phyloP scores from a whole-genome alignment of 2,797 vertebrate genomes.

The Novumbra hubbsi region DNA sequence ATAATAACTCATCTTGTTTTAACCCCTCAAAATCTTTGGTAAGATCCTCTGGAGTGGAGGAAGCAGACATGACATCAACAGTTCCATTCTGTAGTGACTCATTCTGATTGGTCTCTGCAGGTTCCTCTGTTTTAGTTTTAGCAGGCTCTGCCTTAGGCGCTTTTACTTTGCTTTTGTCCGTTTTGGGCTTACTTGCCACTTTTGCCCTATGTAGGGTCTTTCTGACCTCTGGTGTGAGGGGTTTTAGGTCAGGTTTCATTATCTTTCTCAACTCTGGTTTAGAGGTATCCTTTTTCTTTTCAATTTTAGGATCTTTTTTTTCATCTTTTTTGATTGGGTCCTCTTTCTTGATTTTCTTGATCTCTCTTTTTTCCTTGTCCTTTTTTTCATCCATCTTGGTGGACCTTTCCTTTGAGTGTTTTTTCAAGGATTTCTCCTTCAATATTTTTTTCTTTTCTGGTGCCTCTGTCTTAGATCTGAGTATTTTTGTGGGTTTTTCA shows the following conservation, averaged over 20 bases:
- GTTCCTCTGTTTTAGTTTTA: constrained; percentile 53
- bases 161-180: constrained; percentile 78
- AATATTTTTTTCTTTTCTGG: constrained; percentile 91
- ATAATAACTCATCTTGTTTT: constrained; percentile 64
- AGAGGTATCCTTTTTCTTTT: constrained; percentile 84
- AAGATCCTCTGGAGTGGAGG: constrained; percentile 89
- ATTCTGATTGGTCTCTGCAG: constrained; percentile 40
- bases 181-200: constrained; percentile 83
- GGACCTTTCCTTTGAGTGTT: constrained; percentile 88
- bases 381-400: constrained; percentile 96
- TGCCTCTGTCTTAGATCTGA: constrained; percentile 83
- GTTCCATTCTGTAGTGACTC: constrained; percentile 54
- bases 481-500: constrained; percentile 75
- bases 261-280: constrained; percentile 89
- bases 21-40: constrained; percentile 88
- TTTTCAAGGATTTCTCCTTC: constrained; percentile 91
- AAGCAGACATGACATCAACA: constrained; percentile 66
- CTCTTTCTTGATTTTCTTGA: constrained; percentile 92
- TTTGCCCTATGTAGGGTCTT: constrained; percentile 96
- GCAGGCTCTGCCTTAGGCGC: constrained; percentile 47
- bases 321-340: constrained; percentile 88
- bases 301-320: constrained; percentile 88
- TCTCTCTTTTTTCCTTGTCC: constrained; percentile 96
- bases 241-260: constrained; percentile 90
- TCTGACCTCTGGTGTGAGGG: constrained; percentile 94